Percentiles rank a stretch among this genome's conserved stretches.
These are phyloP conservation scores for Seladonia tumulorum DNA, from an alignment of 2,888 invertebrate species.

Conservation along the genomic window DNA sequence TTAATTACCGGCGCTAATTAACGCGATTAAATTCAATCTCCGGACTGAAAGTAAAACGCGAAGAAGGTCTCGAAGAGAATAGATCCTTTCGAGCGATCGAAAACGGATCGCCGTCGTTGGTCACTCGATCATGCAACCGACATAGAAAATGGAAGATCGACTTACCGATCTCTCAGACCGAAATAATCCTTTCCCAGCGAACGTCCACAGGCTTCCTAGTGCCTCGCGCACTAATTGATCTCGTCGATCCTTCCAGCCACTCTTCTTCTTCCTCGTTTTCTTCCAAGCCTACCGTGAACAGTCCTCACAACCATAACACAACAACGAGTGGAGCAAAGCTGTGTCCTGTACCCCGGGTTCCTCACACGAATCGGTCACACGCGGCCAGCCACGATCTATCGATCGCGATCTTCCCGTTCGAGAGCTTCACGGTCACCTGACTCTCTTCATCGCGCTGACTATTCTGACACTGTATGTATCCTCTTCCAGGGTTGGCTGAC, in stretches of 20 bases:
- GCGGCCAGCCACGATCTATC: conserved; percentile 17
- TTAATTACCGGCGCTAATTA: background rate
- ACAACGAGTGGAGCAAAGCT: conserved; percentile 53
- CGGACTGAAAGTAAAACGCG: background rate
- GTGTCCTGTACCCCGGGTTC: conserved; percentile 23
- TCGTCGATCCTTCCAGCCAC: background rate
- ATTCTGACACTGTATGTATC: background rate
- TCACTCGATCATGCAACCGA: background rate
- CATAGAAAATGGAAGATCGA: background rate
- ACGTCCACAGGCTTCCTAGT: background rate
- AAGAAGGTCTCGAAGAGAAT: background rate
- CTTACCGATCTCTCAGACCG: conserved; percentile 59
- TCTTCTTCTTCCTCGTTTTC: conserved; percentile 66
- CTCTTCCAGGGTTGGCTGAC: background rate
- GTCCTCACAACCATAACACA: conserved; percentile 72
- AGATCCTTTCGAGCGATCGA: background rate
- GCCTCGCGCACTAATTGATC: background rate
- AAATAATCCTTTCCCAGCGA: conserved; percentile 22
- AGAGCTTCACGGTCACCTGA: conserved; percentile 30
- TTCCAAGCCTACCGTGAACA: conserved; percentile 59
- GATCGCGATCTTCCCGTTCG: background rate
- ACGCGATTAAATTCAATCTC: background rate
- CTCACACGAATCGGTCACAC: conserved; percentile 43
- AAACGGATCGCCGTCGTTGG: background rate
- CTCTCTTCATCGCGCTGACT: background rate